Evolutionary conservation across 1,140 invertebrate species (phyloP).

Genomic region (Drosophila rhopaloa): DNA sequence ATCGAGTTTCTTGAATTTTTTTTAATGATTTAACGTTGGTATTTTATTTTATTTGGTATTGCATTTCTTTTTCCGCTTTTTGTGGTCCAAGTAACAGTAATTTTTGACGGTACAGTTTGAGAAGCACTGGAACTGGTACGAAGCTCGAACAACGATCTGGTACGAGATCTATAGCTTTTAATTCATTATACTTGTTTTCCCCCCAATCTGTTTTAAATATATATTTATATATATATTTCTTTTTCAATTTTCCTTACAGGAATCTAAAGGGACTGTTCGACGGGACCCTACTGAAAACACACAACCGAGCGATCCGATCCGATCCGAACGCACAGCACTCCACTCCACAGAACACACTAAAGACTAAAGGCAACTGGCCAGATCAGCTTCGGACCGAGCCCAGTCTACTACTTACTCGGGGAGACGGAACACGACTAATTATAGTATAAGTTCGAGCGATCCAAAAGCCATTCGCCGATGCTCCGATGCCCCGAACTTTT

Average conservation of each 20-base stretch:
- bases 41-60: background rate
- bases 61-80: background rate
- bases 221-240: conserved; percentile 6
- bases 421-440: conserved; percentile 84
- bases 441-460: conserved; percentile 83
- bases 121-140: conserved; percentile 23
- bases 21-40: conserved; percentile 1
- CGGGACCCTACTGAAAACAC: conserved; percentile 75
- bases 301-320: conserved; percentile 56
- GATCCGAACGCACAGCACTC: conserved; percentile 42
- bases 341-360: conserved; percentile 34
- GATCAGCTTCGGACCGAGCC: conserved; percentile 36
- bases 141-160: conserved; percentile 7
- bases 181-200: conserved; percentile 2
- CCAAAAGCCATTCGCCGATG: conserved; percentile 55
- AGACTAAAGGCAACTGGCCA: conserved; percentile 46
- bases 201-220: background rate
- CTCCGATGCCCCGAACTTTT: conserved; percentile 28
- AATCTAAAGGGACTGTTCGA: conserved; percentile 67
- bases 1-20: conserved; percentile 1
- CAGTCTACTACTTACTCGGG: conserved; percentile 81
- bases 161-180: conserved; percentile 1
- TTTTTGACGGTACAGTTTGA: conserved; percentile 54
- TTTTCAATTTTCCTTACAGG: conserved; percentile 46
- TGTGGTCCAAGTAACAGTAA: conserved; percentile 1